Percentiles rank a stretch among this genome's conserved stretches.
Evolutionary conservation across 1,140 invertebrate species (phyloP).

Genomic region (Heterodera schachtii): DNA sequence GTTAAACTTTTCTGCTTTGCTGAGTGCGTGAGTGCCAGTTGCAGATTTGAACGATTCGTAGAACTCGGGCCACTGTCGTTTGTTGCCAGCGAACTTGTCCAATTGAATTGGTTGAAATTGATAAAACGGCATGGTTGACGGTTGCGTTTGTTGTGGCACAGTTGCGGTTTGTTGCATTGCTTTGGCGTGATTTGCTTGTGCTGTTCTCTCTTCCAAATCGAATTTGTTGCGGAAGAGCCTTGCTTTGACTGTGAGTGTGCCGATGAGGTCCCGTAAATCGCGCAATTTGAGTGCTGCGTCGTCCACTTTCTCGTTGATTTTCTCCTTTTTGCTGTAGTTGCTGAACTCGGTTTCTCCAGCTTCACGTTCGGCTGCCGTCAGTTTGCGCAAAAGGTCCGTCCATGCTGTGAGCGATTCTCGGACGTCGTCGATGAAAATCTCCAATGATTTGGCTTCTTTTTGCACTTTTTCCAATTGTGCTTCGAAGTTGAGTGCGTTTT

Average conservation of each 20-base stretch:
- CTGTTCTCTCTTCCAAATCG: no score
- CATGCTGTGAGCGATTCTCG: not conserved
- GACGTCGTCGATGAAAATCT: no score
- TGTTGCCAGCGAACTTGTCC: no score
- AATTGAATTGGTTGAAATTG: not conserved
- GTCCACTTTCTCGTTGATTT: not conserved
- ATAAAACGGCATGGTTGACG: not conserved
- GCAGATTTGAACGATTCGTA: conserved; percentile 1
- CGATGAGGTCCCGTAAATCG: not conserved
- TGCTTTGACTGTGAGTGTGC: not conserved
- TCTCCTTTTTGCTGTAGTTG: not conserved
- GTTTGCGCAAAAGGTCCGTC: conserved; percentile 7
- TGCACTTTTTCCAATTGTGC: no score
- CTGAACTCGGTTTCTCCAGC: not conserved
- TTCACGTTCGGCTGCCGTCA: not conserved
- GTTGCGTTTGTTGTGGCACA: not conserved
- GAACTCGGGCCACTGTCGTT: not conserved
- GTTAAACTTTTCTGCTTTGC: not conserved
- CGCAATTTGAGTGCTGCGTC: not conserved
- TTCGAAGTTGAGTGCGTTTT: no score
- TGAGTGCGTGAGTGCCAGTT: not conserved
- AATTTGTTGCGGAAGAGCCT: not conserved
- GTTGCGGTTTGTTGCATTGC: no score
- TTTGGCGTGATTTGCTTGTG: not conserved
- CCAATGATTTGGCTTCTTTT: no score